A percentile compares a stretch with the other conserved stretches of the same genome.
phyloP scores from a whole-genome alignment of 2,888 invertebrate species.

The Agonopterix alstromeriana region DNA sequence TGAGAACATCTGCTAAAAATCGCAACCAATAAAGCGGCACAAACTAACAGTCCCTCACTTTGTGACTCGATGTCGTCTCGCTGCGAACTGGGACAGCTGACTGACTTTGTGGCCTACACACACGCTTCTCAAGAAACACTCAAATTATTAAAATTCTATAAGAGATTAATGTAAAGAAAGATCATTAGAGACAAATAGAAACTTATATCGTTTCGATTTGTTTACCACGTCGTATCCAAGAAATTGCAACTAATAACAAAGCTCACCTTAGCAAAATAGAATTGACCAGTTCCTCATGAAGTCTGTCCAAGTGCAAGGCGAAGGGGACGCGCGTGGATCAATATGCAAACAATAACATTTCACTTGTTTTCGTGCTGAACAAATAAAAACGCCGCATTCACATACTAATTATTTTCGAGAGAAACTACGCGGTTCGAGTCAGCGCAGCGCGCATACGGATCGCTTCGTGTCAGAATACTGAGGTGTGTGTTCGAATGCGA shows the following conservation, averaged over 20 bases:
- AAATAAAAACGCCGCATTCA: slow-evolving; percentile 63
- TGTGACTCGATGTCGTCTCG: slow-evolving; percentile 49
- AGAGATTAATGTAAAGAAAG: neutral
- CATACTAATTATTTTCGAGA: slow-evolving; percentile 60
- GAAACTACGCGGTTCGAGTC: slow-evolving; percentile 51
- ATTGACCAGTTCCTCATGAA: slow-evolving; percentile 59
- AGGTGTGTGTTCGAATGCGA: slow-evolving; percentile 32
- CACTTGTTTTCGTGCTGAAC: slow-evolving; percentile 60
- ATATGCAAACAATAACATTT: slow-evolving; percentile 57
- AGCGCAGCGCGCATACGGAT: slow-evolving; percentile 50
- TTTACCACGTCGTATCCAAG: too few relatives aligned
- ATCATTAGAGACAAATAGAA: too few relatives aligned
- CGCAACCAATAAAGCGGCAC: slow-evolving; percentile 40
- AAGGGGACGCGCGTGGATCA: slow-evolving; percentile 41
- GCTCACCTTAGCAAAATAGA: slow-evolving; percentile 48
- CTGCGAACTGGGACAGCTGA: slow-evolving; percentile 63
- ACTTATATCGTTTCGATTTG: too few relatives aligned
- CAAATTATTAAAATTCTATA: neutral
- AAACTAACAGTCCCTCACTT: slow-evolving; percentile 55
- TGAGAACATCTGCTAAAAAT: slow-evolving; percentile 16
- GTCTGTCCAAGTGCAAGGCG: slow-evolving; percentile 40
- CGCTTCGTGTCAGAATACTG: slow-evolving; percentile 54
- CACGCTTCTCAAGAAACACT: slow-evolving; percentile 21
- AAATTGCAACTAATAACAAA: too few relatives aligned
- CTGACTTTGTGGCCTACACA: slow-evolving; percentile 61